Evolutionary conservation across 1,140 invertebrate genomes (phyloP).

Genomic region (Pantala flavescens): DNA sequence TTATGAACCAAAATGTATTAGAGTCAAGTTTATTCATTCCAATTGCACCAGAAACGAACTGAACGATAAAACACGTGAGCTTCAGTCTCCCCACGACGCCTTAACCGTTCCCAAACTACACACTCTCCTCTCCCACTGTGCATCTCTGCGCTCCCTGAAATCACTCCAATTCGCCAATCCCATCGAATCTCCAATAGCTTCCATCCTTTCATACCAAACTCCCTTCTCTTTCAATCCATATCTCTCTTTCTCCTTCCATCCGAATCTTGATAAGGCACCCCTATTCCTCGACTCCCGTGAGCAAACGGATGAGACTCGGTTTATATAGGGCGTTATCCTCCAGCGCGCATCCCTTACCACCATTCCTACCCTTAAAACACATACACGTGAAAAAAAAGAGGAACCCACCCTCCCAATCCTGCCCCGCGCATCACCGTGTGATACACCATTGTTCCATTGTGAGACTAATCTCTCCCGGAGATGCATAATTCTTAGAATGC

Average conservation of each 20-base stretch:
- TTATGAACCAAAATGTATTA: too few species aligned
- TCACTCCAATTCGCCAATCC: neutral
- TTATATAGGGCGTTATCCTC: neutral
- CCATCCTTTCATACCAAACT: neutral
- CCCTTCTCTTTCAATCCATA: neutral
- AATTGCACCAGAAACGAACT: too few species aligned
- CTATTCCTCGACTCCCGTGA: neutral
- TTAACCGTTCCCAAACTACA: too few species aligned
- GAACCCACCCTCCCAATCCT: neutral
- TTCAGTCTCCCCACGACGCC: too few species aligned
- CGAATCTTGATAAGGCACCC: neutral
- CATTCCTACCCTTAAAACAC: neutral
- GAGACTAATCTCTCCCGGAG: neutral
- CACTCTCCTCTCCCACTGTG: too few species aligned
- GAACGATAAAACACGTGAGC: too few species aligned
- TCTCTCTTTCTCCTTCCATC: neutral
- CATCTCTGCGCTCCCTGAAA: neutral
- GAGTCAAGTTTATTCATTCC: too few species aligned
- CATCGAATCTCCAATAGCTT: neutral
- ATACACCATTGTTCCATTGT: conserved; percentile 6
- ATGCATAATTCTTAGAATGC: conserved; percentile 10
- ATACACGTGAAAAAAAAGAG: neutral
- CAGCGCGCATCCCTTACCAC: neutral
- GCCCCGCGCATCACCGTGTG: neutral
- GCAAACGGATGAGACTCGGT: neutral